Evolutionary conservation across 2,888 invertebrate genomes (phyloP), one percentile per base, ranked within the genome.

Genomic region (Amblyjoppa proteus): DNA sequence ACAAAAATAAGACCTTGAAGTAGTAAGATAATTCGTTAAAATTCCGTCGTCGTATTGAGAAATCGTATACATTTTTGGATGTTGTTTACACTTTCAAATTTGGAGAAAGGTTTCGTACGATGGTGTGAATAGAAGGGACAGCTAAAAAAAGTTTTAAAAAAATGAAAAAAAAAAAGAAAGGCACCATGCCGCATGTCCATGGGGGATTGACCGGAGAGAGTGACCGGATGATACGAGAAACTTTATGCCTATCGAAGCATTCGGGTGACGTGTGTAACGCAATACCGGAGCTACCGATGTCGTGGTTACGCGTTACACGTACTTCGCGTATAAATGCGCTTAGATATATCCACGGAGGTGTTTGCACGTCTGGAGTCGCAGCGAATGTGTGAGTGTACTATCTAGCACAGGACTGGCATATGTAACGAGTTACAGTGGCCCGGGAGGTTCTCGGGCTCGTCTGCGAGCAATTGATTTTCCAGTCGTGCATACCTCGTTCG

Each of bases 391-490:
- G 34, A 69, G 76, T 70, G 75, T 77, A 78, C 68, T 83, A 84
- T 66, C 68, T 70, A 81, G 84, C 51, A 75, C 77, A 51, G 20
- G 58, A 41, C 28, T 58, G 51, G 87, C 84, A 87, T 88, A 61
- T 85, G 81, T 84, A 87, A 88, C 87, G 64, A 88, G 84, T 38
- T 76, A 58, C n/a, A 74, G 45, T 45, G 28, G 1, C 6, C 28
- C 45, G 49, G 13, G 45, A 70, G 25, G 66, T 51, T 56, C 61
- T 41, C 56, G 84, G 83, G 81, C 83, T 13, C 28, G 38, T 66
- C 49, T 76, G 45, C 75, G 66, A 38, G 70, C 87, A 88, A 87
- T 87, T 88, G 85, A 88, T 88, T 89, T 86, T 81, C 76, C 70
- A 66, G 45, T 76, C 81, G 83, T 74, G 81, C 68, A 74, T 70